These are phyloP conservation scores for Syrmaticus mikado DNA, from an alignment of 2,113 vertebrate genomes.

Conservation along the genomic window DNA sequence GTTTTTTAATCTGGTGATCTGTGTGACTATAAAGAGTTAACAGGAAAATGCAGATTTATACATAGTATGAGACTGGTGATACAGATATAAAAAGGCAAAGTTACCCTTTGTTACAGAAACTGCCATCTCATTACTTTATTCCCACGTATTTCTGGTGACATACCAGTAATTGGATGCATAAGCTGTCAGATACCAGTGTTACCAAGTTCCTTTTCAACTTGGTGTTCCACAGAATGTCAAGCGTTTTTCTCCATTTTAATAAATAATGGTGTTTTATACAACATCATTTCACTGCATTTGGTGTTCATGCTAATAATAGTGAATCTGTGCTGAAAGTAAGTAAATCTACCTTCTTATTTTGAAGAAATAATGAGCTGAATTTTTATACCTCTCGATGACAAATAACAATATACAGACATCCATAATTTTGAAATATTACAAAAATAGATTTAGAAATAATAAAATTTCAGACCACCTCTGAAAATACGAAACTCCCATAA, in stretches of 20 bases:
- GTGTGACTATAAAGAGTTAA: slow-evolving; percentile 50
- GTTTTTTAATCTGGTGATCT: not conserved
- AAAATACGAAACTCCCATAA: not conserved
- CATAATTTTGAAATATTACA: not conserved
- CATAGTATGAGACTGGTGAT: slow-evolving; percentile 35
- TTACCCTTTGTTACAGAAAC: slow-evolving; percentile 68
- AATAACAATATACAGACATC: not conserved
- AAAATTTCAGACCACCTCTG: not conserved
- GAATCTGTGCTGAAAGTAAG: not conserved
- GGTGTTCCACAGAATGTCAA: slow-evolving; percentile 21
- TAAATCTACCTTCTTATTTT: not conserved
- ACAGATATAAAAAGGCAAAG: slow-evolving; percentile 67
- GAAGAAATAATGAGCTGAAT: not conserved
- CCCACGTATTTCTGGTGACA: slow-evolving; percentile 60
- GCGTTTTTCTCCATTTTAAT: slow-evolving; percentile 7
- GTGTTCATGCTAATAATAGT: not conserved
- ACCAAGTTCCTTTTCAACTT: slow-evolving; percentile 55
- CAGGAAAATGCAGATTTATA: slow-evolving; percentile 14
- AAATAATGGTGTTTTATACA: slow-evolving; percentile 11
- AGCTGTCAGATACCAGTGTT: slow-evolving; percentile 58
- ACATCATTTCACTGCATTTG: not conserved
- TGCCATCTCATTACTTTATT: slow-evolving; percentile 69
- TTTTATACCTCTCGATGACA: not conserved
- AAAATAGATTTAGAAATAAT: not conserved
- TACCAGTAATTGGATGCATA: slow-evolving; percentile 73